Percentiles rank a stretch among this genome's conserved stretches.
phyloP scores from a whole-genome alignment of 2,888 invertebrate genomes.

The Caenorhabditis wallacei region DNA sequence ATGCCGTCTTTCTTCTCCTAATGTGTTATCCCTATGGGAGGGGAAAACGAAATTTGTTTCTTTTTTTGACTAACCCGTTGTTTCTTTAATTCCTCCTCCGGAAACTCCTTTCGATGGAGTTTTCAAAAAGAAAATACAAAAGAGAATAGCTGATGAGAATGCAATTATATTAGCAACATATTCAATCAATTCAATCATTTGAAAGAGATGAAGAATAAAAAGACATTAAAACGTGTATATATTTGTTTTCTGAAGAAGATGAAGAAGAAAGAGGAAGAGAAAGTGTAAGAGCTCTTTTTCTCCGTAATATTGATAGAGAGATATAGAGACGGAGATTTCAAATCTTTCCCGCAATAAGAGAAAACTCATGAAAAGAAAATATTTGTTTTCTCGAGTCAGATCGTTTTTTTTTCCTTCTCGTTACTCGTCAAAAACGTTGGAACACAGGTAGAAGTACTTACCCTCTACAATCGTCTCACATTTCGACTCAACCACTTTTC shows the following conservation, averaged over 20 bases:
- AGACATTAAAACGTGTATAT: conserved; percentile 10
- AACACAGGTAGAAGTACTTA: conserved; percentile 3
- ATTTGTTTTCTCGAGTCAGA: conserved; percentile 40
- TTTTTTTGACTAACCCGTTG: conserved; percentile 30
- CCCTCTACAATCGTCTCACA: conserved; percentile 9
- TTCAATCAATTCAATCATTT: conserved; percentile 47
- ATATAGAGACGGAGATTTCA: conserved; percentile 15
- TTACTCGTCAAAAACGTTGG: neutral
- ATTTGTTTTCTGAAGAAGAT: conserved; percentile 51
- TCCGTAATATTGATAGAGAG: conserved; percentile 8
- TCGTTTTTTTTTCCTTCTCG: conserved; percentile 12
- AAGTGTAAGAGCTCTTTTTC: conserved; percentile 43
- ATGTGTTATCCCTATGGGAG: conserved; percentile 57
- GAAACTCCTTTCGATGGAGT: conserved; percentile 17
- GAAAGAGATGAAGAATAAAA: conserved; percentile 1
- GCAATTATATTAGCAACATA: conserved; percentile 41
- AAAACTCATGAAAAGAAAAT: conserved; percentile 38
- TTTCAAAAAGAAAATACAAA: conserved; percentile 38
- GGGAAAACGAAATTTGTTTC: conserved; percentile 1
- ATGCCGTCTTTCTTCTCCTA: conserved; percentile 21
- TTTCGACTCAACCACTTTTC: conserved; percentile 4
- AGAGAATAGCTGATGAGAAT: conserved; percentile 26
- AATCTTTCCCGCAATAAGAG: neutral
- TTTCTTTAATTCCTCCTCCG: conserved; percentile 27
- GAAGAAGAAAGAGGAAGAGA: conserved; percentile 12